Evolutionary conservation across 2,888 invertebrate species (phyloP), one percentile per base, ranked within the genome.

Genomic region (Spisula solida): DNA sequence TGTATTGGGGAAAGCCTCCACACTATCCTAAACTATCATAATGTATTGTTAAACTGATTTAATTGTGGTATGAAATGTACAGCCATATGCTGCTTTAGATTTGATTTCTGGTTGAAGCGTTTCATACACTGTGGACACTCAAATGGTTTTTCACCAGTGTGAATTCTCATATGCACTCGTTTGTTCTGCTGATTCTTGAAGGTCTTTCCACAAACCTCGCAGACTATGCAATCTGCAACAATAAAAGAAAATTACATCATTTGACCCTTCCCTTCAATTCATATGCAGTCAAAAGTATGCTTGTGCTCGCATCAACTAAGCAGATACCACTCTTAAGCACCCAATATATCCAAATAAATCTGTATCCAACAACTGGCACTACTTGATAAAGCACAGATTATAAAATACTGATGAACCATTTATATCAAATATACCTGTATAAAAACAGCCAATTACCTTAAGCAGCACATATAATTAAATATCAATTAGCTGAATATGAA

Each of bases 61-160:
- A 66, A 25, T 25, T 66, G 25, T 6, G 60, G 60, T 25, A 25
- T 66, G n/a, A 66, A 66, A 25, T 66, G 60, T 12, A 66, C 60
- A 18, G 81, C 41, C 86, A 86, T 86, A 29, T 86, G 86, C 16
- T n/a, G 20, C 66, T 66, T 81, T 6, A 86, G 66, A 51, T 86
- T 86, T 29, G 81, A 81, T 66, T 86, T 86, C 81, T 86, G 86
- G 47, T 60, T 86, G 31, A 86, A 86, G n/a, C 55, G 29, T 51
- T 56, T 60, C n/a, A 8, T 25, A 70, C 86, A 86, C 29, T 80
- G 41, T 20, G 31, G 4, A 60, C 86, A 86, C 70, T 81, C 47
- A 48, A 86, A 86, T 66, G 86, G 86, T 81, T 66, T 86, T 31
- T 81, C 86, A 25, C 86, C 86, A 6, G 81, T 80, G 29, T 86